Percentiles rank a stretch among this genome's conserved stretches.
phyloP scores from a whole-genome alignment of 2,888 invertebrate genomes.

The Coecobrya sp. region DNA sequence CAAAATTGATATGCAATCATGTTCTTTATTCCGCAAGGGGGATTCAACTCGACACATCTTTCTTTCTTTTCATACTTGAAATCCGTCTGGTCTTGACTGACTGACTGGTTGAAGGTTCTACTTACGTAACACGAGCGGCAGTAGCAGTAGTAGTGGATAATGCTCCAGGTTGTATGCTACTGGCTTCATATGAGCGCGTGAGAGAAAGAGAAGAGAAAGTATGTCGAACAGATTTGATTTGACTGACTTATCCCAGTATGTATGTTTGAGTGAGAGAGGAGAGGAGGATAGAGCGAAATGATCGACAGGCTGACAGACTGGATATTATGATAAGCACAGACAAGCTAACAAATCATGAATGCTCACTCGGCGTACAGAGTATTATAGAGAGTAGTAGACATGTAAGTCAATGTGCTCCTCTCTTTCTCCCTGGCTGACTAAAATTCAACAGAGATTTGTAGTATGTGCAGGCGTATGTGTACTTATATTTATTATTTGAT shows the following conservation, averaged over 20 bases:
- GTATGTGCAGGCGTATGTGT: background rate
- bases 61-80: constrained; percentile 39
- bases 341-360: constrained; percentile 47
- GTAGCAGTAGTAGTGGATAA: background rate
- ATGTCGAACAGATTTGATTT: constrained; percentile 45
- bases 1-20: constrained; percentile 40
- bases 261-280: background rate
- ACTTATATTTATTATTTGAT: constrained; percentile 18
- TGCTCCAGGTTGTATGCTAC: background rate
- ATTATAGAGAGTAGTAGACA: background rate
- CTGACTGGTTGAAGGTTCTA: constrained; percentile 4
- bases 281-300: constrained; percentile 19
- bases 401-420: background rate
- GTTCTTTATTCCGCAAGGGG: constrained; percentile 31
- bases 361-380: constrained; percentile 1
- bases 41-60: constrained; percentile 40
- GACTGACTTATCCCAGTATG: constrained; percentile 48
- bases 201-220: constrained; percentile 4
- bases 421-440: no score
- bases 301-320: constrained; percentile 32
- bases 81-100: constrained; percentile 47
- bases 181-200: background rate
- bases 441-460: constrained; percentile 9
- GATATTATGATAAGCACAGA: constrained; percentile 45
- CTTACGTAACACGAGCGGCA: background rate